Percentiles rank a stretch among this genome's conserved stretches.
These are phyloP conservation scores for Porites australiensis DNA, from an alignment of 64 coral and sea anemone genomes.

Conservation along the genomic window DNA sequence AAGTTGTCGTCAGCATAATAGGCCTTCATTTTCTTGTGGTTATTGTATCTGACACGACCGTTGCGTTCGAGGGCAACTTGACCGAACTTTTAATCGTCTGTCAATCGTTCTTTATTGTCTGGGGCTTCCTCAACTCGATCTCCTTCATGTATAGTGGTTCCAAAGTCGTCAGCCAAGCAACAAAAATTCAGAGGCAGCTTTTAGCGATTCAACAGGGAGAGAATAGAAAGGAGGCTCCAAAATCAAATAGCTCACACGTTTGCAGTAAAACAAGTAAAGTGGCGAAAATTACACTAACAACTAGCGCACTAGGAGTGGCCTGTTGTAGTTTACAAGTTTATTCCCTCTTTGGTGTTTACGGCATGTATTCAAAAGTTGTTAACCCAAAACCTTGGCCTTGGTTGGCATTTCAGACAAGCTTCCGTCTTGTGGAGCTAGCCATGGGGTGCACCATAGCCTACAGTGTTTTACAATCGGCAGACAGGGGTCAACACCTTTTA, in stretches of 20 bases:
- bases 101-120: conserved; percentile 58
- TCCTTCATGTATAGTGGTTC: conserved; percentile 58
- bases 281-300: conserved; percentile 25
- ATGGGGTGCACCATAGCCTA: conserved; percentile 59
- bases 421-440: conserved; percentile 51
- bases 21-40: conserved; percentile 28
- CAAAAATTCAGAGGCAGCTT: neutral
- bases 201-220: neutral
- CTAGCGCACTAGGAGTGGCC: conserved; percentile 9
- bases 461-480: conserved; percentile 24
- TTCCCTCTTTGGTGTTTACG: conserved; percentile 55
- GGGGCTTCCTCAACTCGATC: conserved; percentile 24
- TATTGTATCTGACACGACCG: conserved; percentile 27
- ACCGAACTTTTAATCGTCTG: conserved; percentile 36
- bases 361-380: conserved; percentile 14
- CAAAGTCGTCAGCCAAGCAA: conserved; percentile 31
- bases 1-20: conserved; percentile 23
- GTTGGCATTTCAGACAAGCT: conserved; percentile 61
- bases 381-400: conserved; percentile 60
- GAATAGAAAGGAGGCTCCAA: neutral
- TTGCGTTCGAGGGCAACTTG: conserved; percentile 1
- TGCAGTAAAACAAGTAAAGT: conserved; percentile 28
- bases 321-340: conserved; percentile 54
- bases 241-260: neutral
- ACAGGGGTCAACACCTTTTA: neutral